Evolutionary conservation across 1,140 invertebrate genomes (phyloP), one percentile per base, ranked within the genome.

Genomic region (Neuroterus valhalla): DNA sequence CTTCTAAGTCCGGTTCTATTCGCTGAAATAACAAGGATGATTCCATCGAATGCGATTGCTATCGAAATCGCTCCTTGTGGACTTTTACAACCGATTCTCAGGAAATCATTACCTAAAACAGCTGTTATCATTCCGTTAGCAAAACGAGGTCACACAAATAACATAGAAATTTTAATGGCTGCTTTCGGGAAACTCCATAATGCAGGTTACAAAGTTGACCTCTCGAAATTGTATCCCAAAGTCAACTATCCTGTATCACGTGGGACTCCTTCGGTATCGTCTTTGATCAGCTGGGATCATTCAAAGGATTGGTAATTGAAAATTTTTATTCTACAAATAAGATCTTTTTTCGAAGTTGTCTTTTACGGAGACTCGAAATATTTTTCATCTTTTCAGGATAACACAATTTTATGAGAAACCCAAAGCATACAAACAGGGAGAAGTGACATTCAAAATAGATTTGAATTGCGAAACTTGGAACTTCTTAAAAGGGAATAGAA

Each of bases 401-500:
- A 66, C 8, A 31, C 26, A 68, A 26, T 67, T 70, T 46, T 10
- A 5, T 45, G 82, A 89, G 90, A 81, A 91, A 91, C 79, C 91
- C 90, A 50, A 92, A 93, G 14, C n/a, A n/a, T n/a, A n/a, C n/a
- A n/a, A n/a, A n/a, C n/a, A n/a, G n/a, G n/a, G n/a, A n/a, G 92
- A 94, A 81, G 88, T 92, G 38, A 88, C 88, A 2, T 90, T 93
- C 42, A 83, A 90, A 48, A 91, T 94, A 79, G 92, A 93, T 72
- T 89, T 95, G 1, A 90, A 88, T n/a, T 92, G 94, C 77, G 91
- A 92, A 62, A 92, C 94, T 72, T 93, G 94, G 84, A 90, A 93
- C 69, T 98, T 93, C 85, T 92, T 96, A 84, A 89, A 91, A 69
- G 96, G 95, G n/a, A 96, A 98, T 88, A 92, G 93, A 21, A 95